Evolutionary conservation across 2,888 invertebrate species (phyloP), one percentile per base, ranked within the genome.

Genomic region (Acholoe squamosa): DNA sequence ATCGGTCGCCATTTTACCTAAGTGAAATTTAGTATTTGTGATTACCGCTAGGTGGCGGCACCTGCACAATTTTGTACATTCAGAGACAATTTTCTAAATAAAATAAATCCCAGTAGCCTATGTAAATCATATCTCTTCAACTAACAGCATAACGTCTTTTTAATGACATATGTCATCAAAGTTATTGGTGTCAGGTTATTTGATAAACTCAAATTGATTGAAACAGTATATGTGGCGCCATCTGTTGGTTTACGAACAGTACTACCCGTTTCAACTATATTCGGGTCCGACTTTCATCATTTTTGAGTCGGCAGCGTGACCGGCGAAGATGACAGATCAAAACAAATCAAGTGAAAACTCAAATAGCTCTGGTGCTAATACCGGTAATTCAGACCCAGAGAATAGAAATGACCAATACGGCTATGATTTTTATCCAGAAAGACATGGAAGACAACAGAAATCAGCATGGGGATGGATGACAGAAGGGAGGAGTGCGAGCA

Each of bases 401-500:
- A 86, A 54, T 1, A 86, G 56, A 16, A 84, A 16, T 19, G 88
- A 89, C 19, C 51, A 91, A 31, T 88, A 89, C 76, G 91, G 89
- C 0, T 91, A 89, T 34, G 91, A 91, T 25, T 90, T 84, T 71
- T 90, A 84, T 67, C 86, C 84, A n/a, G 90, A 90, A 25, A 31
- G 90, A 25, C 61, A 67, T 25, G 92, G 92, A 67, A 56, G 89
- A 43, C 52, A 51, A 12, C 89, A 89, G 14, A 91, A 90, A 89
- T 34, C 91, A 34, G 56, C 90, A 28, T 33, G 89, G 77, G 52
- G 71, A 71, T 89, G 91, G 91, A 51, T 92, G 76, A 89, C 90
- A 56, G 89, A 91, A 71, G 92, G 92, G 71, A 88, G 92, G 84
- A 84, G 86, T 34, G 90, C 92, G 31, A 77, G 88, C 43, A 51